Base-by-base conservation (phyloP, 2,113 vertebrate genomes). In the Sterrhoptilus dennistouni region DNA sequence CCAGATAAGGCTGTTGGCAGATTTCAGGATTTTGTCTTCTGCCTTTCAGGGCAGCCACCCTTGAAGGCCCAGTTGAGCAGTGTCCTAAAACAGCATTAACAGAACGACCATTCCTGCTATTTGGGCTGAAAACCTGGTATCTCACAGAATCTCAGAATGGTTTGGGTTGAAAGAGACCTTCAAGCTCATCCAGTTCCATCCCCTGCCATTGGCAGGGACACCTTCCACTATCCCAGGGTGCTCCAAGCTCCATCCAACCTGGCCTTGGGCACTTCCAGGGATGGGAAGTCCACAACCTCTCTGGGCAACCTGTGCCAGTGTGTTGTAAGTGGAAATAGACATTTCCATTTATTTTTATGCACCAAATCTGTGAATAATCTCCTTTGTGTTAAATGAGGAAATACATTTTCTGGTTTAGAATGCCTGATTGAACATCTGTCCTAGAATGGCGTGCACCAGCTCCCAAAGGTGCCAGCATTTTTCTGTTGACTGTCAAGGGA, bases 131-230 rank as follows among this genome's bases (percentile, higher is more conserved):
- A 63, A 59, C 19, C 17, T 49, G 71, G 19, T 31, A 8, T 36
- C 66, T 66, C 33, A 38, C 0, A 53, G 61, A 75, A 47, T 23
- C 45, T 38, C 38, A 29, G 28, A 20, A 36, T 59, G 28, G 12
- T 59, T 52, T 74, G 52, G 33, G 23, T 52, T 59, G 19, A 19
- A 60, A 29, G 38, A 49, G 10, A 52, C 38, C 10, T 74, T 66
- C 4, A 45, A 38, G n/a, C 11, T 7, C 24, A 3, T 31, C 28
- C 11, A 9, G 9, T 60, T 0, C 45, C 53, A 59, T 1, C 14
- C 49, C 18, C 18, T 81, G 52, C 36, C 68, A 57, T 6, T 35
- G 21, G 4, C 76, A 80, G 50, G 2, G 14, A 72, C 50, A 66
- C 33, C 5, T 60, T 38, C 36, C 69, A 17, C 61, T 7, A 1